phyloP scores from a whole-genome alignment of 2,888 invertebrate genomes.

The Drosophila ezoana region DNA sequence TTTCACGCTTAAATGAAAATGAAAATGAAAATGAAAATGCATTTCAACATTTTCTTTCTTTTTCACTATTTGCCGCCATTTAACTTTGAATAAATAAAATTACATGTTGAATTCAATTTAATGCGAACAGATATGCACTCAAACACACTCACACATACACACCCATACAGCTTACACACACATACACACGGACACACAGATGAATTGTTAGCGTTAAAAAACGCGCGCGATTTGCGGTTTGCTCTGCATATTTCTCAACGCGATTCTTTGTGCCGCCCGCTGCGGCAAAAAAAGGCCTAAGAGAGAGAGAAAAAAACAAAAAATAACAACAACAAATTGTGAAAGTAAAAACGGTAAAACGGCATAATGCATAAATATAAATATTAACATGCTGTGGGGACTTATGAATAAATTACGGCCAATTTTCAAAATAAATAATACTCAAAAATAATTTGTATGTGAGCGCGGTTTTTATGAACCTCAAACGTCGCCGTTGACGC shows the following conservation, averaged over 20 bases:
- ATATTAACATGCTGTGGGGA: conserved; percentile 72
- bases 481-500: not conserved
- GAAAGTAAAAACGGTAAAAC: conserved; percentile 25
- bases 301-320: conserved; percentile 5
- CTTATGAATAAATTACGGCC: conserved; percentile 76
- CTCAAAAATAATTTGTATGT: conserved; percentile 74
- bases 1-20: conserved; percentile 61
- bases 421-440: conserved; percentile 80
- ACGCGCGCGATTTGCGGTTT: conserved; percentile 42
- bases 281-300: conserved; percentile 25
- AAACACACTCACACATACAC: conserved; percentile 9
- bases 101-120: conserved; percentile 72
- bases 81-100: conserved; percentile 75
- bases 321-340: conserved; percentile 1
- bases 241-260: conserved; percentile 27
- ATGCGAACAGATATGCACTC: conserved; percentile 46
- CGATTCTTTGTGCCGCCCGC: conserved; percentile 16
- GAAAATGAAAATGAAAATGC: conserved; percentile 61
- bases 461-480: conserved; percentile 44
- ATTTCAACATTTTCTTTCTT: conserved; percentile 49
- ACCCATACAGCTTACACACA: conserved; percentile 1
- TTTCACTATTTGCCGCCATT: conserved; percentile 58
- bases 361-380: conserved; percentile 75
- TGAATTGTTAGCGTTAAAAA: conserved; percentile 44
- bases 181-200: conserved; percentile 2